Conservation (phyloP, 2,797 vertebrate species). For the Mormyrus proboscirostris region DNA sequence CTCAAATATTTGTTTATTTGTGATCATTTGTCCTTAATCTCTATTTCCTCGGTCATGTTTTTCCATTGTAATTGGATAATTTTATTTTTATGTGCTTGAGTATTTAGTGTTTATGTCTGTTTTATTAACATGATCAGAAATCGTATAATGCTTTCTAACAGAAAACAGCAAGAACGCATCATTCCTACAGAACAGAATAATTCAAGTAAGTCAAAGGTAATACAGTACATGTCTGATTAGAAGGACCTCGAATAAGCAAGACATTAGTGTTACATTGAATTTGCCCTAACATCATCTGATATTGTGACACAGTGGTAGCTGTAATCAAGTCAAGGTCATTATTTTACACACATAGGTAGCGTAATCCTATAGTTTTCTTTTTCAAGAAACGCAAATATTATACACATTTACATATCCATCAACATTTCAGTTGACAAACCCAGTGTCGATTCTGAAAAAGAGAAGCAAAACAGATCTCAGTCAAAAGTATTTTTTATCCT, state of each 20-base stretch:
- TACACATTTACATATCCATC: neutral
- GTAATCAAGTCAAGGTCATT: neutral
- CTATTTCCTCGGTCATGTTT: neutral
- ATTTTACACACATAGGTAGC: neutral
- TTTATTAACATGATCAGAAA: neutral
- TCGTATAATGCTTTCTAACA: neutral
- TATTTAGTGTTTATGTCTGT: neutral
- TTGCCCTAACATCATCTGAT: neutral
- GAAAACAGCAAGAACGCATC: neutral
- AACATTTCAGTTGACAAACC: neutral
- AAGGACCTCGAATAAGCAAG: neutral
- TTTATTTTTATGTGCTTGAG: neutral
- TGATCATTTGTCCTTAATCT: neutral
- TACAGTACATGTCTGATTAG: neutral
- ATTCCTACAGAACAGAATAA: neutral
- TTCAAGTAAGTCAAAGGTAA: neutral
- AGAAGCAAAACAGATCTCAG: neutral
- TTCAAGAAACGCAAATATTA: neutral
- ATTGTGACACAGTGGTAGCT: neutral
- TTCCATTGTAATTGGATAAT: neutral
- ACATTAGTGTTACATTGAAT: neutral
- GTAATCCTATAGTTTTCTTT: neutral
- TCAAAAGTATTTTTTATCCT: neutral
- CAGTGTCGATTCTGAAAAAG: neutral
- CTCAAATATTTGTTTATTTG: neutral